These are phyloP conservation scores for Cheilosia grossa DNA, from an alignment of 2,888 invertebrate species.

Conservation along the genomic window DNA sequence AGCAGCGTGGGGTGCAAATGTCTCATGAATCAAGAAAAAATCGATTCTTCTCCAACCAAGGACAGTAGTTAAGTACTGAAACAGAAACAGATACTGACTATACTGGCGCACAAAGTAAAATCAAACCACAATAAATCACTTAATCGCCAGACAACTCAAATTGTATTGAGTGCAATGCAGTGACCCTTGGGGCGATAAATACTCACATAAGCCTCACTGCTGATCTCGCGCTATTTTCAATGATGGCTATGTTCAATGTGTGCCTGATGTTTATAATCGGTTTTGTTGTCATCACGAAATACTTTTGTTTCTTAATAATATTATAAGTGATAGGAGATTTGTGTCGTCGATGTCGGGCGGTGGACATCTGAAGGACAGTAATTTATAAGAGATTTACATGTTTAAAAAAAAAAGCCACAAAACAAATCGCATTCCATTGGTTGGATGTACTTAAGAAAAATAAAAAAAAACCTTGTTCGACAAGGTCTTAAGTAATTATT, in stretches of 20 bases:
- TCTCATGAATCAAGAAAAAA: background rate
- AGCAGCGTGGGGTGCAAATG: background rate
- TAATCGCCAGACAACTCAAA: slow-evolving; percentile 50
- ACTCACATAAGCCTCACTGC: slow-evolving; percentile 13
- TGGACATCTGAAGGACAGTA: slow-evolving; percentile 67
- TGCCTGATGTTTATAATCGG: slow-evolving; percentile 29
- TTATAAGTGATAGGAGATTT: slow-evolving; percentile 45
- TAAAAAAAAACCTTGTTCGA: slow-evolving; percentile 37
- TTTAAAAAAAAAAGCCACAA: background rate
- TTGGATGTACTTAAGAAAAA: slow-evolving; percentile 11
- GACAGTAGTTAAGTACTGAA: background rate
- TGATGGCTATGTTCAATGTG: slow-evolving; percentile 43
- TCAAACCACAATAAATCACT: slow-evolving; percentile 59
- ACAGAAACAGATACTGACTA: background rate
- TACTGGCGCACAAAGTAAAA: background rate
- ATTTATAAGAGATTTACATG: slow-evolving; percentile 41
- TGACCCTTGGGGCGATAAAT: slow-evolving; percentile 68
- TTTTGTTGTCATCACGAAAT: slow-evolving; percentile 36
- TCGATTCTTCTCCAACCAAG: background rate
- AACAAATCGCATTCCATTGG: background rate
- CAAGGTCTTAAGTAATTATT: slow-evolving; percentile 60
- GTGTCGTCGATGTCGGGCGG: slow-evolving; percentile 43
- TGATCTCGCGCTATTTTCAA: slow-evolving; percentile 45
- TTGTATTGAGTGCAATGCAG: slow-evolving; percentile 33
- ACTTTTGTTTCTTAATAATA: slow-evolving; percentile 33